Conservation (phyloP, 2,797 vertebrate species). For the Artibeus jamaicensis region DNA sequence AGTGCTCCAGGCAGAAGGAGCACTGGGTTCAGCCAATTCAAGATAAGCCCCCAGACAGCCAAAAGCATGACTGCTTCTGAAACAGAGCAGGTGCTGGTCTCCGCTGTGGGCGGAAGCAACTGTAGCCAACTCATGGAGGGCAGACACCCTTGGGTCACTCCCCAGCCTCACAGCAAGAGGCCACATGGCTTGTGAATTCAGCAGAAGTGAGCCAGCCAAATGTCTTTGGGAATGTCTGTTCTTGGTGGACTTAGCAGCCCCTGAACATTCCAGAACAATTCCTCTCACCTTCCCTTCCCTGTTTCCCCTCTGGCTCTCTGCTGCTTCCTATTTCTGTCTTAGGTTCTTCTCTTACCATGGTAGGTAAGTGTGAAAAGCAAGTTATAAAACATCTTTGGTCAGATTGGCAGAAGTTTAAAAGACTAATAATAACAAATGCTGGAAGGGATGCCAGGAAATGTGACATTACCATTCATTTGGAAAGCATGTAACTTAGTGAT, state of each 20-base stretch:
- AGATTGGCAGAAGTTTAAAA: slow-evolving; percentile 61
- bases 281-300: not conserved
- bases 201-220: not conserved
- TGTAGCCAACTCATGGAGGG: not conserved
- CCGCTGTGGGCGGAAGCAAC: not conserved
- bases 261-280: not conserved
- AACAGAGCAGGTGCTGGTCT: not conserved
- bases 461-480: slow-evolving; percentile 18
- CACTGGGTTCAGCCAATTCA: not conserved
- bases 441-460: slow-evolving; percentile 38
- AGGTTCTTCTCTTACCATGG: not conserved
- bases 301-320: not conserved
- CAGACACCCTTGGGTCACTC: not conserved
- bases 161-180: not conserved
- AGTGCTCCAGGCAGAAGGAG: not conserved
- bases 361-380: slow-evolving; percentile 5
- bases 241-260: not conserved
- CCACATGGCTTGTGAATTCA: not conserved
- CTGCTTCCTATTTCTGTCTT: not conserved
- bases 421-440: slow-evolving; percentile 42
- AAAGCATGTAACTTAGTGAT: not conserved
- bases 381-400: slow-evolving; percentile 2
- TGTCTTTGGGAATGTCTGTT: not conserved
- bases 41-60: not conserved
- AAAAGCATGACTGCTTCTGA: not conserved